Conservation (phyloP, 2,113 vertebrate genomes). For the Cebidichthys violaceus region DNA sequence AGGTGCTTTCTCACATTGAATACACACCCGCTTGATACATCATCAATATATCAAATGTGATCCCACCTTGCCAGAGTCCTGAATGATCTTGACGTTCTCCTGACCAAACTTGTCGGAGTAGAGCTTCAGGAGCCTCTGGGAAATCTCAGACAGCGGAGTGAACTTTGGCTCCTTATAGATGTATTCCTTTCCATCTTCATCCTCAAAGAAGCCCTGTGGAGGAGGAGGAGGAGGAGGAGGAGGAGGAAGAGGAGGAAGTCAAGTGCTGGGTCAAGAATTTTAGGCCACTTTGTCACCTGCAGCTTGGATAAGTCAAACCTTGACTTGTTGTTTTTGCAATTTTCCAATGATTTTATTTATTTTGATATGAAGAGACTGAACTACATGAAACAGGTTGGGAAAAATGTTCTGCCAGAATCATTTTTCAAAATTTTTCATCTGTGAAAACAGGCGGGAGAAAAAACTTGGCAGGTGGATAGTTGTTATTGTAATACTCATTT, state of each 20-base stretch:
- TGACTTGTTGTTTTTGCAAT: background rate
- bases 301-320: background rate
- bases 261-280: background rate
- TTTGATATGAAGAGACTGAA: background rate
- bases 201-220: constrained; percentile 94
- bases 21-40: background rate
- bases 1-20: background rate
- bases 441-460: no score
- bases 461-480: background rate
- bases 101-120: constrained; percentile 98
- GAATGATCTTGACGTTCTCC: constrained; percentile 99
- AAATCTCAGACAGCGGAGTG: constrained; percentile 96
- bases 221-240: background rate
- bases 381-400: no score
- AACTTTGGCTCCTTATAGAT: constrained; percentile 99
- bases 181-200: constrained; percentile 98
- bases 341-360: background rate
- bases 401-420: no score
- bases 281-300: background rate
- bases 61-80: constrained; percentile 93
- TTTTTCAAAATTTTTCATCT: background rate
- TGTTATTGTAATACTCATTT: background rate
- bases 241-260: background rate
- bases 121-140: constrained; percentile 95
- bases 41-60: no score